Percentiles rank a stretch among this genome's conserved stretches.
These are phyloP conservation scores for Phylloscopus trochiloides DNA, from an alignment of 2,113 vertebrate species.

Conservation along the genomic window DNA sequence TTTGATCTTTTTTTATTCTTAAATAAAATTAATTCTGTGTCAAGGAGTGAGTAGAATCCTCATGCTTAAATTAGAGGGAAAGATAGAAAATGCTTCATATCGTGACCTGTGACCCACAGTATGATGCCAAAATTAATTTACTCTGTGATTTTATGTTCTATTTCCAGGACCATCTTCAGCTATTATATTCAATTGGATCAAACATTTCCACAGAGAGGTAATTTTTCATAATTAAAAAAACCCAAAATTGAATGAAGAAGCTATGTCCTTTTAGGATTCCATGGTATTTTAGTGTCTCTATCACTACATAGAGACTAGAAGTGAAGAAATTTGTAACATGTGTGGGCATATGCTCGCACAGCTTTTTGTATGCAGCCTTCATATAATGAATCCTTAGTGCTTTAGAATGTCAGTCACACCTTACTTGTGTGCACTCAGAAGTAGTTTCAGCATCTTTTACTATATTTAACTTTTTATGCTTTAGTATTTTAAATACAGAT, in stretches of 20 bases:
- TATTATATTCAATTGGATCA: conserved; percentile 84
- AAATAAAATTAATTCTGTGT: not conserved
- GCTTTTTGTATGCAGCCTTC: not conserved
- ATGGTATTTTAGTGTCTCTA: not conserved
- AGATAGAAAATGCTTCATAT: not conserved
- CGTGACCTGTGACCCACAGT: not conserved
- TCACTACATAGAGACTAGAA: not conserved
- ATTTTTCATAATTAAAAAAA: conserved; percentile 1
- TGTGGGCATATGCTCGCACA: not conserved
- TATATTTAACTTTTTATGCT: not conserved
- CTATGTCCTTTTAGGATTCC: not conserved
- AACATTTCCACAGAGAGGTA: conserved; percentile 90
- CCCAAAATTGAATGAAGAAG: not conserved
- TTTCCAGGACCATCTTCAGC: conserved; percentile 90
- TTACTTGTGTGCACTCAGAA: not conserved
- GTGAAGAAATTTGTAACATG: not conserved
- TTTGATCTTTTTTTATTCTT: not conserved
- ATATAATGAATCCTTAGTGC: not conserved
- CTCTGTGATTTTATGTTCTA: conserved; percentile 40
- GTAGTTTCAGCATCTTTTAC: not conserved
- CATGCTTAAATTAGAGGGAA: not conserved
- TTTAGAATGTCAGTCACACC: not conserved
- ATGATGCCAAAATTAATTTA: conserved; percentile 30
- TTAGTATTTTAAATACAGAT: conserved; percentile 5
- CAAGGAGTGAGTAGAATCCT: not conserved